phyloP scores from a whole-genome alignment of 2,113 vertebrate genomes.

The Pica pica region DNA sequence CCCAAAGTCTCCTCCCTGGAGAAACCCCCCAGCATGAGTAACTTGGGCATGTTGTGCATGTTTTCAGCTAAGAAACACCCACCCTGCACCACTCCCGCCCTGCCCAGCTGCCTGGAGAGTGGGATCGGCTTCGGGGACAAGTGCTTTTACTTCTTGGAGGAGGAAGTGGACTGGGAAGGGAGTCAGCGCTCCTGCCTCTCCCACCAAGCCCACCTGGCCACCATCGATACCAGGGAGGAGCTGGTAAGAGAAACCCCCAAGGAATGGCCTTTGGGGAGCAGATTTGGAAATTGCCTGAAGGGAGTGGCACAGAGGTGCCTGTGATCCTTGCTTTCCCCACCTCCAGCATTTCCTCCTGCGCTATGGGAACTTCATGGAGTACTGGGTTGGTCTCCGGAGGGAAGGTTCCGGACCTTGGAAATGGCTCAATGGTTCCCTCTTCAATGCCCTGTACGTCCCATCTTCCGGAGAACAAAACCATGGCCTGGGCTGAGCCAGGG shows the following conservation, averaged over 20 bases:
- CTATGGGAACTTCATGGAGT: not conserved
- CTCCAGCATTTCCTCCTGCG: not conserved
- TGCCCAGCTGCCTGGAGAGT: not conserved
- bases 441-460: not conserved
- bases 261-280: not conserved
- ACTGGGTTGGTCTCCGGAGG: not conserved
- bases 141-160: conserved; percentile 18
- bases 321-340: not conserved
- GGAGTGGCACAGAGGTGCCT: fast-evolving
- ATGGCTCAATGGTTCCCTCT: not conserved
- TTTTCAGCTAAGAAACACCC: not conserved
- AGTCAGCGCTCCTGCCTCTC: not conserved
- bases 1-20: not conserved
- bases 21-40: not conserved
- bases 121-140: not conserved
- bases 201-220: not conserved
- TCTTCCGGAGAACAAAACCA: not conserved
- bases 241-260: not conserved
- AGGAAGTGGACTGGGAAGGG: not conserved
- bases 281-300: not conserved
- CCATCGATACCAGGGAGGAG: not conserved
- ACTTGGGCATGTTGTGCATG: fast-evolving
- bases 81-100: fast-evolving
- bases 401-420: not conserved
- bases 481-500: not conserved